A percentile compares a stretch with the other conserved stretches of the same genome.
phyloP scores from a whole-genome alignment of 2,888 invertebrate genomes.

The Caenorhabditis zanzibari region DNA sequence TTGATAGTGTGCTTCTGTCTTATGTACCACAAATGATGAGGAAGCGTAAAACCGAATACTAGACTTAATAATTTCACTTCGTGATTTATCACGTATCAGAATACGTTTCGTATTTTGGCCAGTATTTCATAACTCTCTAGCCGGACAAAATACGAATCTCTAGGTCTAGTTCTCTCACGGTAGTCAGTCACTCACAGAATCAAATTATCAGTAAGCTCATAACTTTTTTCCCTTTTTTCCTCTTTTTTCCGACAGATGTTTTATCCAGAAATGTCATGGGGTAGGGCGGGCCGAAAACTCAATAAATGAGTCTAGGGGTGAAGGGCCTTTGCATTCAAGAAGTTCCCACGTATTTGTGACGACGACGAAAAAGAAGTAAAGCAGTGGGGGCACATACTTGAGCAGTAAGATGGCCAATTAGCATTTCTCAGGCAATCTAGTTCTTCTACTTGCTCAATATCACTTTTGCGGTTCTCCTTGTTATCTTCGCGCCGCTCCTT shows the following conservation, averaged over 20 bases:
- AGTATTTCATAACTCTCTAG: conserved; percentile 44
- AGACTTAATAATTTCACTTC: conserved; percentile 43
- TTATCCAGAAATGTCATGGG: conserved; percentile 28
- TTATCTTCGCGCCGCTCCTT: conserved; percentile 30
- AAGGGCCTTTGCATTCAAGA: not conserved
- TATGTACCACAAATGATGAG: not conserved
- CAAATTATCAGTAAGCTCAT: conserved; percentile 46
- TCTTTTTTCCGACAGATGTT: conserved; percentile 49
- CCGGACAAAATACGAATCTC: conserved; percentile 39
- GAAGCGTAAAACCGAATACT: not conserved
- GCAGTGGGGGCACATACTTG: conserved; percentile 38
- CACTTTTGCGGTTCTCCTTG: conserved; percentile 55
- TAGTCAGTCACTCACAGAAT: conserved; percentile 31
- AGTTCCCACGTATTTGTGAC: conserved; percentile 58
- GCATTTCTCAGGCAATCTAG: conserved; percentile 61
- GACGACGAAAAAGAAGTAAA: conserved; percentile 8
- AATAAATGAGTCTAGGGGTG: conserved; percentile 17
- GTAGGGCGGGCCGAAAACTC: conserved; percentile 14
- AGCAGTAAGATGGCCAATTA: conserved; percentile 63
- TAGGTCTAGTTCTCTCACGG: conserved; percentile 7
- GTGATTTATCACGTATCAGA: conserved; percentile 19
- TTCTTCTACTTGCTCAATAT: conserved; percentile 61
- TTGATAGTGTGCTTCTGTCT: conserved; percentile 23
- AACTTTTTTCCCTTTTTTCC: conserved; percentile 10
- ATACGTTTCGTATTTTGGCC: conserved; percentile 22